These are phyloP conservation scores for Vespertilio murinus DNA, from an alignment of 2,797 vertebrate genomes.

Conservation along the genomic window DNA sequence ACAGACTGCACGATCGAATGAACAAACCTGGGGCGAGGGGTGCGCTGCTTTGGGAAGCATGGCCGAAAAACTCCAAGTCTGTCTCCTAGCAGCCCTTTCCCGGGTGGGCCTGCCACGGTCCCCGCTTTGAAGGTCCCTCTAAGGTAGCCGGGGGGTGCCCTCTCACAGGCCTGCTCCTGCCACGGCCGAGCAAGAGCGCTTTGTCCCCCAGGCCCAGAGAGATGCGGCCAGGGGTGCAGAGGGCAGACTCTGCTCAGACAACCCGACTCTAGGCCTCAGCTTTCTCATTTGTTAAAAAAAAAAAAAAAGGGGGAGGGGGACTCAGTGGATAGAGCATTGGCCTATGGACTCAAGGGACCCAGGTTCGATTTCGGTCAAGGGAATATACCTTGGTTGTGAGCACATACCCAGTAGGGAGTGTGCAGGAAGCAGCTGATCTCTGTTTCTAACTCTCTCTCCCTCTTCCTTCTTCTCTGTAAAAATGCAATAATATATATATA, in stretches of 20 bases:
- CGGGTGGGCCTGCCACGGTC: not conserved
- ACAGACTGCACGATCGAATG: not conserved
- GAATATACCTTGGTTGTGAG: too few species aligned
- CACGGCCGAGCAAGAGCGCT: not conserved
- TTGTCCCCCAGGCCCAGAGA: not conserved
- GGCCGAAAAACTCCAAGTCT: not conserved
- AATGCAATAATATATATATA: too few species aligned
- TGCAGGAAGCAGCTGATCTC: too few species aligned
- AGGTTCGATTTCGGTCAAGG: too few species aligned
- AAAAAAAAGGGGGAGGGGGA: too few species aligned
- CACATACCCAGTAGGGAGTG: too few species aligned
- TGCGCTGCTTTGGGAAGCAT: not conserved
- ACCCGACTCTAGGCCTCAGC: not conserved
- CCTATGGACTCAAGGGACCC: too few species aligned
- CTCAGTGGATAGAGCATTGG: too few species aligned
- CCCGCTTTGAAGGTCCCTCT: not conserved
- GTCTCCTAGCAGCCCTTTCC: not conserved
- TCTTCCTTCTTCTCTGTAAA: too few species aligned
- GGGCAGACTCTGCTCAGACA: not conserved
- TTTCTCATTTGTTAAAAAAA: not conserved
- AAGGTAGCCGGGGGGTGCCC: rapidly evolving
- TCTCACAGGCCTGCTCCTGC: not conserved
- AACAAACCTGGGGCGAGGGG: not conserved
- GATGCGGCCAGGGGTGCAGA: rapidly evolving
- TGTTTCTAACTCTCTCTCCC: too few species aligned